Evolutionary conservation across 2,797 vertebrate species (phyloP), one percentile per base, ranked within the genome.

Genomic region (Erpetoichthys calabaricus): DNA sequence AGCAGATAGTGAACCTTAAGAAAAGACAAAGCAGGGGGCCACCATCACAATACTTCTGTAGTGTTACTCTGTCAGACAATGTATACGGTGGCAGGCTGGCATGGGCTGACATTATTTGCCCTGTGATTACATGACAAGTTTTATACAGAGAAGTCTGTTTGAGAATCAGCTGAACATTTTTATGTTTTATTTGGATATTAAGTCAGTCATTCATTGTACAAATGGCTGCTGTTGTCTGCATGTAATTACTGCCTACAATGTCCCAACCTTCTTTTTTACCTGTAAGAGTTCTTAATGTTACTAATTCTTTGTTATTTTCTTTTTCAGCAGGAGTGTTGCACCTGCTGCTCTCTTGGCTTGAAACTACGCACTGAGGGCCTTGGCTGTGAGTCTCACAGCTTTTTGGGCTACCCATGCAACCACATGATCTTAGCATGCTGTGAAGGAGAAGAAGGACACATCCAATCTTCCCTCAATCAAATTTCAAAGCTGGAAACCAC

Each of bases 351-450:
- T 5, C 70, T 97, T 59, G 94, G 94, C 8, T 71, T 94, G 51
- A 80, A 72, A 0, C 60, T 92, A 42, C 76, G 72, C 45, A 74
- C 61, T 0, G 86, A 89, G 63, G 85, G 85, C 44, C 73, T 69
- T 43, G 70, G 68, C 3, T 98, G 94, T 0, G 73, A 86, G 42
- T 75, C 72, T 46, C 90, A 84, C 68, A 78, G 84, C 57, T 81
- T 89, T 61, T 82, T 98, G 67, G 86, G 86, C 65, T 89, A 90
- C 66, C 89, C 89, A 1, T 98, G 94, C 53, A 88, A 83, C 54
- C 88, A 92, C 0, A 74, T 90, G 73, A 85, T 94, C 79, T 81
- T 94, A 44, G 88, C 81, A 60, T 98, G 94, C 83, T 98, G 94
- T 1, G 85, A 92, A 59, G 86, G 81, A 0, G 84, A 83, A 0